Evolutionary conservation across 1,140 invertebrate genomes (phyloP), one percentile per base, ranked within the genome.

Genomic region (Aphidius gifuensis): DNA sequence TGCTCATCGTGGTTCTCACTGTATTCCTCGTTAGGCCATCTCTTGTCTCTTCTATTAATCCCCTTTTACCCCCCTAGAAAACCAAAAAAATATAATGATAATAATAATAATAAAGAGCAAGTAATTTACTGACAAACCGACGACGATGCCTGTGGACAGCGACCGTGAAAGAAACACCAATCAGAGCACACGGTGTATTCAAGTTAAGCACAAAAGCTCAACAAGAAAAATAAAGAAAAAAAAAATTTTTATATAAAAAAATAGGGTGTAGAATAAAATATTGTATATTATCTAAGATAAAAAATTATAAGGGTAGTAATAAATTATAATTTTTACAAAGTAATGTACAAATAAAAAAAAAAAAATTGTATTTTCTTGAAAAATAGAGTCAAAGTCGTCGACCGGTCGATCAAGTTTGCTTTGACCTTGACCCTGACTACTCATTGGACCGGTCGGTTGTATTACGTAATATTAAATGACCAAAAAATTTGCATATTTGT

Each of bases 21-120:
- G 65, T 66, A 51, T 58, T 40, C 54, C 63, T 73, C 70, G 56
- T 73, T 71, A 71, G 61, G 56, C 21, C 16, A 32, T 47, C 48
- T 38, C 61, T 71, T 64, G 61, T 71, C 42, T 64, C 46, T 45
- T 50, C 9, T n/a, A 57, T 38, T 62, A 9, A 55, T 57, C 16
- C 47, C 9, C 50, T 50, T 39, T 21, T 23, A 43, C 23, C 3
- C 16, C 16, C 16, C 16, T 16, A 16, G 16, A 16, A 16, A 16
- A 4, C 6, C 5, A 59, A 46, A 49, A 49, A 43, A 9, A 16
- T 5, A 50, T 32, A 32, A 32, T 3, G 4, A 32, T 3, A 32
- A 32, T 3, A 32, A 32, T 32, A 32, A 32, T 32, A 46, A n/a
- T 44, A 47, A 58, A 40, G 6, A 9, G 48, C 56, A 47, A 42